Evolutionary conservation across 1,140 invertebrate genomes (phyloP).

Genomic region (Acyrthosiphon pisum): DNA sequence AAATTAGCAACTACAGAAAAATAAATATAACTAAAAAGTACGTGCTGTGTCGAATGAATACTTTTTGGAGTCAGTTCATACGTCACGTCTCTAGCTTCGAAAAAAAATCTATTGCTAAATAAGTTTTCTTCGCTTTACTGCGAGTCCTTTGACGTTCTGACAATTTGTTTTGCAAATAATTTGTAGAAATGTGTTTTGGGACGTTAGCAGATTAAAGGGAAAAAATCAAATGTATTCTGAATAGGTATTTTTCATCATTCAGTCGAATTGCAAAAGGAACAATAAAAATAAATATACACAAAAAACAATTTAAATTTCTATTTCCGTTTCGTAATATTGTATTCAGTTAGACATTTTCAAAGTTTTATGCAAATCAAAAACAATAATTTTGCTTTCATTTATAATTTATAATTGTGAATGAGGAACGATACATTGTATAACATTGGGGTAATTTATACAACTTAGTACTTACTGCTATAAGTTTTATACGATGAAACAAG

Average conservation of each 20-base stretch:
- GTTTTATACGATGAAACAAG: not conserved
- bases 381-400: not conserved
- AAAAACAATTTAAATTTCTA: slow-evolving; percentile 30
- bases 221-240: slow-evolving; percentile 16
- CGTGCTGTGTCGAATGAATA: slow-evolving; percentile 28
- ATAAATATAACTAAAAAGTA: slow-evolving; percentile 47
- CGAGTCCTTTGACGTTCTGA: slow-evolving; percentile 26
- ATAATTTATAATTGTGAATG: not conserved
- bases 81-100: slow-evolving; percentile 14
- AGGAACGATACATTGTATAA: no score
- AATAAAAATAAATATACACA: slow-evolving; percentile 1
- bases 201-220: not conserved
- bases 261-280: not conserved
- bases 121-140: slow-evolving; percentile 23
- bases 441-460: not conserved
- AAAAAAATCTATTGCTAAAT: slow-evolving; percentile 42
- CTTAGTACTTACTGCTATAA: no score
- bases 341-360: not conserved
- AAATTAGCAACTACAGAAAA: slow-evolving; percentile 40
- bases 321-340: not conserved
- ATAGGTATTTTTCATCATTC: slow-evolving; percentile 26
- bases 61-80: slow-evolving; percentile 14
- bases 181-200: not conserved
- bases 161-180: slow-evolving; percentile 44
- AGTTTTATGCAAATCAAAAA: not conserved